phyloP scores from a whole-genome alignment of 2,113 vertebrate genomes.

The Puntigrus tetrazona region DNA sequence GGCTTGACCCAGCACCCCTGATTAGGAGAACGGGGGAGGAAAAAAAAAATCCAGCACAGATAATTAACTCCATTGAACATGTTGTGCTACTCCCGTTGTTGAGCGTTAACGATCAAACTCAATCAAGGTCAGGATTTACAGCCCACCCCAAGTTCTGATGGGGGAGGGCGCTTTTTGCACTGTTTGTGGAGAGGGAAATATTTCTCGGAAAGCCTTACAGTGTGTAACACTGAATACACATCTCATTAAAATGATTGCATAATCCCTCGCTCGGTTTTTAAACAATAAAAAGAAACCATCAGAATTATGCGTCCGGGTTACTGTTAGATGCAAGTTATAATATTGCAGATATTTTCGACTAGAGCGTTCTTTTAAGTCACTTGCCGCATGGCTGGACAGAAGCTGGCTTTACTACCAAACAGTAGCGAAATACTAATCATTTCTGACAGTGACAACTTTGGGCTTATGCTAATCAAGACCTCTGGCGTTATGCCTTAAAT shows the following conservation, averaged over 20 bases:
- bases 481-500: neutral
- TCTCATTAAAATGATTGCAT: neutral
- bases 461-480: neutral
- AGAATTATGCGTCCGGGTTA: neutral
- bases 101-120: slow-evolving; percentile 64
- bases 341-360: neutral
- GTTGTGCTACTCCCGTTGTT: slow-evolving; percentile 59
- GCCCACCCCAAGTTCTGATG: slow-evolving; percentile 55
- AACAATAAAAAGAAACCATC: neutral
- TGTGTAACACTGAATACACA: neutral
- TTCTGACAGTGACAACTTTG: neutral
- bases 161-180: slow-evolving; percentile 44
- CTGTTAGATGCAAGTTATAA: neutral
- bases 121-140: slow-evolving; percentile 65
- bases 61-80: slow-evolving; percentile 69
- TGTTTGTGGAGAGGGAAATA: slow-evolving; percentile 23
- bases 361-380: neutral
- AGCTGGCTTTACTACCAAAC: neutral
- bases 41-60: slow-evolving; percentile 66
- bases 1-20: slow-evolving; percentile 34
- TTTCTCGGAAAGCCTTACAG: slow-evolving; percentile 8
- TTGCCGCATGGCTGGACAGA: neutral
- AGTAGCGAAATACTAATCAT: neutral
- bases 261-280: neutral
- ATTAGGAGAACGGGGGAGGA: slow-evolving; percentile 61